These are phyloP conservation scores for rabbit (Oryctolagus cuniculus) DNA, from an alignment of 2,113 vertebrate genomes.

Conservation along the genomic window DNA sequence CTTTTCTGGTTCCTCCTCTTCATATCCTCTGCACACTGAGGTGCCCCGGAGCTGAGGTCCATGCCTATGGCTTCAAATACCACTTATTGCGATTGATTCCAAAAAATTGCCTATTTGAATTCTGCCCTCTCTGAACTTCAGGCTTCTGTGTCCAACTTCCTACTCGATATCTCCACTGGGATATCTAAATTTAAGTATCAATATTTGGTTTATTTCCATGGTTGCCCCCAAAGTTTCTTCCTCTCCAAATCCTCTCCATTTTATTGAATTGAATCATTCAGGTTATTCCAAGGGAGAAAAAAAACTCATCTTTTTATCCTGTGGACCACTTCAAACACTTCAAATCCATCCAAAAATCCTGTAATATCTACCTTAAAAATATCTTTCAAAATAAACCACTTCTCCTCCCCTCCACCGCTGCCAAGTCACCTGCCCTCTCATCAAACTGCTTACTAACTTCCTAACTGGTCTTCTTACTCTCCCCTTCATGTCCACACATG, in stretches of 20 bases:
- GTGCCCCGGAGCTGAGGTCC: neutral
- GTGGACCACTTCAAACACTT: neutral
- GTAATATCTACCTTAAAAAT: neutral
- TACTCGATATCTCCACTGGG: neutral
- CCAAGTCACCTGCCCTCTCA: neutral
- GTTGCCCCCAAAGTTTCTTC: neutral
- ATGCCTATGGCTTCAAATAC: neutral
- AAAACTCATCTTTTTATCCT: neutral
- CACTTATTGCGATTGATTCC: neutral
- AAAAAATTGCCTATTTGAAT: neutral
- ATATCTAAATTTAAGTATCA: constrained; percentile 24
- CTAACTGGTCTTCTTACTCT: neutral
- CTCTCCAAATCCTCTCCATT: neutral
- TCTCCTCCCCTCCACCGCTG: neutral
- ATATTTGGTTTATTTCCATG: constrained; percentile 21
- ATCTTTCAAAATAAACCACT: constrained; percentile 31
- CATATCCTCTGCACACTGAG: neutral
- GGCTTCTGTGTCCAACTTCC: neutral
- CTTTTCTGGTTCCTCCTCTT: neutral
- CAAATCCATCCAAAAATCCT: neutral
- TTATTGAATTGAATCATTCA: constrained; percentile 3
- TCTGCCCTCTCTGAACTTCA: neutral
- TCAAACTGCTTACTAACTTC: neutral
- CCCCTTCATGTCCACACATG: neutral
- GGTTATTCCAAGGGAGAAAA: neutral